Conservation (phyloP, 2,888 invertebrate genomes). For the Rhimphoctona megacephalus region DNA sequence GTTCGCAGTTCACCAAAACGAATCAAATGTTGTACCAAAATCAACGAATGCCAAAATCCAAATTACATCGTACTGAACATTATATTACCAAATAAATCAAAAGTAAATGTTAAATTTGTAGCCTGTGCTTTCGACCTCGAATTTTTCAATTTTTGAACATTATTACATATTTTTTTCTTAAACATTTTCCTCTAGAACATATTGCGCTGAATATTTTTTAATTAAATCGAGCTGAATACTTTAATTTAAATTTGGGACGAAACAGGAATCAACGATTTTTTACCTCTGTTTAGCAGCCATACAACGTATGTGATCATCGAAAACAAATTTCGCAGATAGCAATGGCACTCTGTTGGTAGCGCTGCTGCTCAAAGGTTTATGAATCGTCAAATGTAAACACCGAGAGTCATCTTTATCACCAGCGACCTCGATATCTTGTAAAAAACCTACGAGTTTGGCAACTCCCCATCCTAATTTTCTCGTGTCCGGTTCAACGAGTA, state of each 20-base stretch:
- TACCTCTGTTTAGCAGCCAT: conserved; percentile 99
- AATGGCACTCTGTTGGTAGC: conserved; percentile 91
- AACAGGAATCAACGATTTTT: conserved; percentile 20
- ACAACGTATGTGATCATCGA: conserved; percentile 99
- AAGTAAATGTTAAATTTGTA: too few species aligned
- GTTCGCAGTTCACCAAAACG: not conserved
- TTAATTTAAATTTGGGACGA: not conserved
- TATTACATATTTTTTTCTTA: too few species aligned
- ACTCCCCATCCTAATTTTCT: conserved; percentile 98
- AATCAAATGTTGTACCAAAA: not conserved
- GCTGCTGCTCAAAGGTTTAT: conserved; percentile 90
- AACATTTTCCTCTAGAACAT: not conserved
- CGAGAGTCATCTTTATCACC: conserved; percentile 99
- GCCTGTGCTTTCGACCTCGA: too few species aligned
- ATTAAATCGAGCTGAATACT: too few species aligned
- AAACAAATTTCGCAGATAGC: conserved; percentile 96
- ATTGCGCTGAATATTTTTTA: not conserved
- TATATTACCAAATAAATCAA: too few species aligned
- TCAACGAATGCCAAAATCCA: too few species aligned
- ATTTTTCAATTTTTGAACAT: too few species aligned
- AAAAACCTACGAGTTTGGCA: conserved; percentile 97
- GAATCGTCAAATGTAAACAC: conserved; percentile 96
- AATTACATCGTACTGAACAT: too few species aligned
- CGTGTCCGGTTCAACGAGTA: conserved; percentile 98
- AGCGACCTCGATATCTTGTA: conserved; percentile 97